Conservation (phyloP, 2,113 vertebrate genomes). For the Salvelinus sp. region DNA sequence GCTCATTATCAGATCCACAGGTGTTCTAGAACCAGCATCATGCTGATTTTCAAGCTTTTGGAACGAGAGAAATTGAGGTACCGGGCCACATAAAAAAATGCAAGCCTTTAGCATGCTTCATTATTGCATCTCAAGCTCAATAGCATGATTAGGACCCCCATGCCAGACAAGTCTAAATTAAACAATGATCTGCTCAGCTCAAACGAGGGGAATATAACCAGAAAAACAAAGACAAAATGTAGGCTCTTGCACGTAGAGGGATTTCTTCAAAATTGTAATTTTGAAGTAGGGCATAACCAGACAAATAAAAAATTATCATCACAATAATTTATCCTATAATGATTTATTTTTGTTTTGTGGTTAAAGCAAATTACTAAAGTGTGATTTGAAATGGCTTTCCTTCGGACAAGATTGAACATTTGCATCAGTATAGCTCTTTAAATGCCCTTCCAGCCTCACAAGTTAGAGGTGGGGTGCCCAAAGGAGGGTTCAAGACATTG, state of each 20-base stretch:
- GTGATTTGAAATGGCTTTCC: constrained; percentile 26
- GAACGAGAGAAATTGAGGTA: not conserved
- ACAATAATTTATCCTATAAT: not conserved
- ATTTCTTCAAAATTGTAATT: not conserved
- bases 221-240: not conserved
- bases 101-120: not conserved
- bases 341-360: not conserved
- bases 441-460: constrained; percentile 1
- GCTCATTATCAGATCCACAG: not conserved
- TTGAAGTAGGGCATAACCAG: not conserved
- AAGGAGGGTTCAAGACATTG: constrained; percentile 5
- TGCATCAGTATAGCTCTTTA: constrained; percentile 16
- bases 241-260: not conserved
- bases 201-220: not conserved
- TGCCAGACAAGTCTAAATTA: not conserved
- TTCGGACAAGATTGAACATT: constrained; percentile 20
- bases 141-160: not conserved
- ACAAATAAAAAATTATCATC: not conserved
- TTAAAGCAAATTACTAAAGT: constrained; percentile 22
- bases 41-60: not conserved
- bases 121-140: too few species aligned
- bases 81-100: not conserved
- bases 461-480: constrained; percentile 11
- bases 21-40: not conserved
- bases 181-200: not conserved